These are phyloP conservation scores for Diarsia brunnea DNA, from an alignment of 2,888 invertebrate species.

Conservation along the genomic window DNA sequence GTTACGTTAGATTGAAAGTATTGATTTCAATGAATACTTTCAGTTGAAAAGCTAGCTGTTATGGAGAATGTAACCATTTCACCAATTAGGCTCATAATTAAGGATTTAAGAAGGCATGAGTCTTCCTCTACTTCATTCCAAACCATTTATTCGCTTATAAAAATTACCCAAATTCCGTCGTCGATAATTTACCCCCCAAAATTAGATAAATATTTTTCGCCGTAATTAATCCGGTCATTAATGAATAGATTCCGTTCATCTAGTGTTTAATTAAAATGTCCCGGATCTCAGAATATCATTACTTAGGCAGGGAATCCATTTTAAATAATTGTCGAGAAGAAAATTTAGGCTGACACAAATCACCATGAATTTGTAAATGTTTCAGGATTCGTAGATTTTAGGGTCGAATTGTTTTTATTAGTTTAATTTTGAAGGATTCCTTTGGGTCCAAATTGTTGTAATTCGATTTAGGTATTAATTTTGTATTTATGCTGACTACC, in stretches of 20 bases:
- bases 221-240: slow-evolving; percentile 58
- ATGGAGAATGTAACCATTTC: too few relatives aligned
- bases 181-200: slow-evolving; percentile 26
- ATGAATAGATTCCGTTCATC: slow-evolving; percentile 60
- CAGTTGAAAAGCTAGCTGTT: neutral
- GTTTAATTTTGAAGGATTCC: slow-evolving; percentile 41
- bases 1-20: too few relatives aligned
- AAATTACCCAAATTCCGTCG: slow-evolving; percentile 19
- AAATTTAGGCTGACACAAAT: slow-evolving; percentile 57
- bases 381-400: slow-evolving; percentile 36
- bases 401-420: slow-evolving; percentile 33
- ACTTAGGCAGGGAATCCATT: slow-evolving; percentile 59
- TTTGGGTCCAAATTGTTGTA: slow-evolving; percentile 7
- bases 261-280: slow-evolving; percentile 70
- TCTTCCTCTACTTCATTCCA: neutral
- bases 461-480: slow-evolving; percentile 12
- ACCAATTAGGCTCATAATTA: neutral
- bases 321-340: slow-evolving; percentile 60
- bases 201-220: slow-evolving; percentile 59
- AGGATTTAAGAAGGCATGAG: neutral
- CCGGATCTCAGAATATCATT: slow-evolving; percentile 51
- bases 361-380: slow-evolving; percentile 60
- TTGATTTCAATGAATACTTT: too few relatives aligned
- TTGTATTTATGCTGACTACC: slow-evolving; percentile 4
- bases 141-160: neutral